Evolutionary conservation across 2,888 invertebrate genomes (phyloP).

Genomic region (Phymatocera aterrima): DNA sequence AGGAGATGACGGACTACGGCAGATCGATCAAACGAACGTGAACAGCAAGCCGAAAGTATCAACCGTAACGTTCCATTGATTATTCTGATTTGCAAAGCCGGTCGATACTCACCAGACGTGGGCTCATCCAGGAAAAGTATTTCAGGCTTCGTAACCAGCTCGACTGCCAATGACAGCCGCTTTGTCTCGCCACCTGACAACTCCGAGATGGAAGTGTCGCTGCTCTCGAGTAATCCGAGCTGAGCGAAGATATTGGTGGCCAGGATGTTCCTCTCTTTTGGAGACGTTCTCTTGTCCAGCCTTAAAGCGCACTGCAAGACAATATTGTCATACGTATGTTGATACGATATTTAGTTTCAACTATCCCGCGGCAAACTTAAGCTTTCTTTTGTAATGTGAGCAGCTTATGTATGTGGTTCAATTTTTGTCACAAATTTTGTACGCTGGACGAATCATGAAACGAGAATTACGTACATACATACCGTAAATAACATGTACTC

Average conservation of each 20-base stretch:
- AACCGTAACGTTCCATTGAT: neutral
- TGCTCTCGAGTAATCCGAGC: conserved; percentile 57
- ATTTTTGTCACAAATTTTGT: neutral
- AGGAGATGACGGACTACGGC: no score
- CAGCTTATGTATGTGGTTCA: neutral
- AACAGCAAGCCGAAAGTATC: neutral
- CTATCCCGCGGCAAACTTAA: neutral
- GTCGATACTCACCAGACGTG: conserved; percentile 57
- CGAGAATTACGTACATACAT: conserved; percentile 44
- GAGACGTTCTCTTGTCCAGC: conserved; percentile 46
- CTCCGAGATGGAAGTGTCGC: conserved; percentile 75
- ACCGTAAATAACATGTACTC: conserved; percentile 85
- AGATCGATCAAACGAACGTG: neutral
- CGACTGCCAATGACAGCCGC: conserved; percentile 77
- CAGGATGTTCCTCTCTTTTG: conserved; percentile 47
- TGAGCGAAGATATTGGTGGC: conserved; percentile 52
- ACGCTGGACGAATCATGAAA: neutral
- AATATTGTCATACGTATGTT: neutral
- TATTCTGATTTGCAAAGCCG: neutral
- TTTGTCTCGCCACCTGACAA: conserved; percentile 80
- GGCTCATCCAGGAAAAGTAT: conserved; percentile 63
- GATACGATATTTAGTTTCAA: neutral
- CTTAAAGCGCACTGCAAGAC: conserved; percentile 57
- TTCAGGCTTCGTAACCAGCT: conserved; percentile 56
- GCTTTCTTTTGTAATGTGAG: no score